Percentiles rank a stretch among this genome's conserved stretches.
These are phyloP conservation scores for Mesodorylaimus sp. DNA, from an alignment of 2,888 invertebrate genomes.

Conservation along the genomic window DNA sequence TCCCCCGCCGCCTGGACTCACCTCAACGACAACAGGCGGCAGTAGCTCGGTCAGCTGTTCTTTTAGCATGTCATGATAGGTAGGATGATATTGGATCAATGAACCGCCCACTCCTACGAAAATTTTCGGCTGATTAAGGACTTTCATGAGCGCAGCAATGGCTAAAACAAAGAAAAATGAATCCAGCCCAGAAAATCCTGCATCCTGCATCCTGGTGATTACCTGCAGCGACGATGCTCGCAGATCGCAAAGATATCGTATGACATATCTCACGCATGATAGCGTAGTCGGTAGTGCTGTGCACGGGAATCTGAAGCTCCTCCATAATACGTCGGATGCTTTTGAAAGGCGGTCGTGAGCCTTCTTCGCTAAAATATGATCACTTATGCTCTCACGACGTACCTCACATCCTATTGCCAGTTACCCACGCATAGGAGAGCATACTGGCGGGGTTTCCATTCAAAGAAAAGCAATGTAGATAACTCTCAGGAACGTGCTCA, in stretches of 20 bases:
- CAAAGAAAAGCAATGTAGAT: no score
- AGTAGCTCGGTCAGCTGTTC: slow-evolving; percentile 21
- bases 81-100: slow-evolving; percentile 30
- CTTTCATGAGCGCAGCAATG: slow-evolving; percentile 24
- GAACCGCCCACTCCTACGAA: slow-evolving; percentile 29
- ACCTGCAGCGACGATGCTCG: slow-evolving; percentile 28
- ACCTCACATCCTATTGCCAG: no score
- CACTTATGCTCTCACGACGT: neutral
- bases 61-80: slow-evolving; percentile 23
- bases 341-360: slow-evolving; percentile 18
- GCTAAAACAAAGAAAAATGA: slow-evolving; percentile 16
- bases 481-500: no score
- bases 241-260: slow-evolving; percentile 22
- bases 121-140: slow-evolving; percentile 19
- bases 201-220: neutral
- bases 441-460: no score
- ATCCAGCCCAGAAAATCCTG: neutral
- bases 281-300: slow-evolving; percentile 24
- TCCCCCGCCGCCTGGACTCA: no score
- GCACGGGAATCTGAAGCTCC: slow-evolving; percentile 26
- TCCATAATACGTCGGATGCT: slow-evolving; percentile 26
- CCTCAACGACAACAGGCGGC: slow-evolving; percentile 15
- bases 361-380: slow-evolving; percentile 21
- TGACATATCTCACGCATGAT: slow-evolving; percentile 27
- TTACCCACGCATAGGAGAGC: no score